Conservation (phyloP, 2,113 vertebrate species). For the Cynoglossus semilaevis region DNA sequence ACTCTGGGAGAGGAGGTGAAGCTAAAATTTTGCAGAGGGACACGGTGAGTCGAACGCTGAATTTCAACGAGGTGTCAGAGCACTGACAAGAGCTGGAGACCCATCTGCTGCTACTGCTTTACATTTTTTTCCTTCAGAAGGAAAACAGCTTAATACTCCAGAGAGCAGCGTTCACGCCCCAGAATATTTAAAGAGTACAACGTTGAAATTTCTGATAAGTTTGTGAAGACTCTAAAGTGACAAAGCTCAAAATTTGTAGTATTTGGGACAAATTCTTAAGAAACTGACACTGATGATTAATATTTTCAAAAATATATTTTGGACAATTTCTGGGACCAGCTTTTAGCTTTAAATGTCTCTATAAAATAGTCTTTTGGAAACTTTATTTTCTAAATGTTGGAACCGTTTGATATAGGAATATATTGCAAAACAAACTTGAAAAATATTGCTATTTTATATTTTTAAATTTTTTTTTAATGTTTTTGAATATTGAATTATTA, state of each 20-base stretch:
- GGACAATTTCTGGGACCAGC: conserved; percentile 5
- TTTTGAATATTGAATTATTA: too few relatives aligned
- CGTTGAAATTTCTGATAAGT: conserved; percentile 62
- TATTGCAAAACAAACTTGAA: too few relatives aligned
- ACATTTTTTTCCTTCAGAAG: conserved; percentile 67
- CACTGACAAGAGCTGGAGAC: conserved; percentile 56
- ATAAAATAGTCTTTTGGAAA: too few relatives aligned
- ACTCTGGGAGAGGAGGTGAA: conserved; percentile 27
- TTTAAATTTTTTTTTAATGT: too few relatives aligned
- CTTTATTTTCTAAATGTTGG: too few relatives aligned
- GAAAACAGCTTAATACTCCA: conserved; percentile 69
- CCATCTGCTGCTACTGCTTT: conserved; percentile 46
- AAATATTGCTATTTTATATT: too few relatives aligned
- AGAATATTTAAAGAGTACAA: conserved; percentile 67
- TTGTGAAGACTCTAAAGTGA: conserved; percentile 64
- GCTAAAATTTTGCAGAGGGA: conserved; percentile 8
- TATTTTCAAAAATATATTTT: too few relatives aligned
- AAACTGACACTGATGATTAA: too few relatives aligned
- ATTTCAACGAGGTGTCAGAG: conserved; percentile 67
- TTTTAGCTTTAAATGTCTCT: too few relatives aligned
- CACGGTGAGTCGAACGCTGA: conserved; percentile 43
- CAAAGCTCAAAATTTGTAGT: conserved; percentile 44
- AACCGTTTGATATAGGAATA: too few relatives aligned
- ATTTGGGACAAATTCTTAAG: conserved; percentile 34
- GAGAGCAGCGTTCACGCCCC: conserved; percentile 43